phyloP scores from a whole-genome alignment of 1,140 invertebrate genomes.

The Panagrolaimus sp. region DNA sequence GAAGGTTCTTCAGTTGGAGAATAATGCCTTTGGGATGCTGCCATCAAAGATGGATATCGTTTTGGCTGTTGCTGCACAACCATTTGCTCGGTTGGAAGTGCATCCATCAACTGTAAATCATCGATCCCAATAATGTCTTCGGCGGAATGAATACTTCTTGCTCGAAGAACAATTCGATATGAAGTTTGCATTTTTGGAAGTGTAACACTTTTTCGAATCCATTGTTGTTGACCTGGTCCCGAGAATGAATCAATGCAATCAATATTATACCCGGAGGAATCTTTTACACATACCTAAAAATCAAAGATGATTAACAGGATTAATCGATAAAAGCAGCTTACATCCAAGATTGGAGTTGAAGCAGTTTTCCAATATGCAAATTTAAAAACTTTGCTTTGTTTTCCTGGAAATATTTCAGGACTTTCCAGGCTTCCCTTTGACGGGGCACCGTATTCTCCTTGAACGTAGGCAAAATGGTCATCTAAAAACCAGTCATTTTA shows the following conservation, averaged over 20 bases:
- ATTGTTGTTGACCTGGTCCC: conserved; percentile 25
- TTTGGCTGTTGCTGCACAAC: not conserved
- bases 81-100: not conserved
- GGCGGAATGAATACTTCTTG: conserved; percentile 27
- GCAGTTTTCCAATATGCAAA: conserved; percentile 31
- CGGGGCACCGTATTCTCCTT: conserved; percentile 20
- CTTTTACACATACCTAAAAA: conserved; percentile 22
- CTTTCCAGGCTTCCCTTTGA: conserved; percentile 25
- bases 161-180: conserved; percentile 29
- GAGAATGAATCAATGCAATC: conserved; percentile 31
- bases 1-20: no score
- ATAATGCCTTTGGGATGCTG: no score
- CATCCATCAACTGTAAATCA: conserved; percentile 21
- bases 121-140: conserved; percentile 32
- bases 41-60: not conserved
- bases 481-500: not conserved
- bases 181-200: conserved; percentile 17
- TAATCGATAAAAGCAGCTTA: not conserved
- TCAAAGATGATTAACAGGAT: not conserved
- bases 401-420: conserved; percentile 20
- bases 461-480: conserved; percentile 33
- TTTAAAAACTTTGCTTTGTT: conserved; percentile 16
- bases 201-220: conserved; percentile 23
- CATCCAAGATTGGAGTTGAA: conserved; percentile 27
- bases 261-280: not conserved